Percentiles rank a stretch among this genome's conserved stretches.
Conservation (phyloP, 1,140 invertebrate species). For the Calycopis cecrops region DNA sequence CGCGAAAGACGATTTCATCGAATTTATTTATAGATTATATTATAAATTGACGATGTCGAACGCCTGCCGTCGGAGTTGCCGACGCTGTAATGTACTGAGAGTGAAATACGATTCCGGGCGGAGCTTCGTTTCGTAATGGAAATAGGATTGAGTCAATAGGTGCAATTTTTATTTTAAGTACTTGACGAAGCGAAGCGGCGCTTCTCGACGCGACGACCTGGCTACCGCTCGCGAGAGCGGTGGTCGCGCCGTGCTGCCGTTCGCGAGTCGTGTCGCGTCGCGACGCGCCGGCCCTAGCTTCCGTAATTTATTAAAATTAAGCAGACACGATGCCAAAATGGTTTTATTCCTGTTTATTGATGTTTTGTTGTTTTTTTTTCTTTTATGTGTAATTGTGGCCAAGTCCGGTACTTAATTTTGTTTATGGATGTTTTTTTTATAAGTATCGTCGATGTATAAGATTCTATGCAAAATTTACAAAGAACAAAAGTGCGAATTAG, state of each 20-base stretch:
- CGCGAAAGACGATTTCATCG: slow-evolving; percentile 69
- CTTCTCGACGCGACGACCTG: slow-evolving; percentile 21
- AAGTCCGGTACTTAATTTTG: slow-evolving; percentile 68
- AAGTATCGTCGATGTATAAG: slow-evolving; percentile 63
- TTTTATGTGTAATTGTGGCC: slow-evolving; percentile 73
- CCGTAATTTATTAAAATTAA: slow-evolving; percentile 66
- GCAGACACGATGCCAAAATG: slow-evolving; percentile 72
- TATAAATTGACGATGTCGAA: slow-evolving; percentile 61
- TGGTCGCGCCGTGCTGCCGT: no score
- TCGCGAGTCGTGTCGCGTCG: slow-evolving; percentile 10
- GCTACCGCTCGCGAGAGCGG: slow-evolving; percentile 33
- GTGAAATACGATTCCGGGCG: slow-evolving; percentile 52
- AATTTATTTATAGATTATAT: slow-evolving; percentile 70
- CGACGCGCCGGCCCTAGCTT: slow-evolving; percentile 33
- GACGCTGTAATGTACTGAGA: not conserved
- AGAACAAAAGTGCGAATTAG: slow-evolving; percentile 12
- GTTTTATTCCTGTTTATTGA: slow-evolving; percentile 73
- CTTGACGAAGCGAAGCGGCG: slow-evolving; percentile 29
- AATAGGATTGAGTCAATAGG: slow-evolving; percentile 67
- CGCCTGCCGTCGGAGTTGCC: slow-evolving; percentile 41
- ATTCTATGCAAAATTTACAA: slow-evolving; percentile 12
- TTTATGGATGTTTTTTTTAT: slow-evolving; percentile 69
- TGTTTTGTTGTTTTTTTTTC: slow-evolving; percentile 70
- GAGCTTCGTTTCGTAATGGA: slow-evolving; percentile 57
- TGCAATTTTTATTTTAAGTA: slow-evolving; percentile 69